Base-by-base conservation (phyloP, 2,113 vertebrate genomes). In the Apteryx mantelli region DNA sequence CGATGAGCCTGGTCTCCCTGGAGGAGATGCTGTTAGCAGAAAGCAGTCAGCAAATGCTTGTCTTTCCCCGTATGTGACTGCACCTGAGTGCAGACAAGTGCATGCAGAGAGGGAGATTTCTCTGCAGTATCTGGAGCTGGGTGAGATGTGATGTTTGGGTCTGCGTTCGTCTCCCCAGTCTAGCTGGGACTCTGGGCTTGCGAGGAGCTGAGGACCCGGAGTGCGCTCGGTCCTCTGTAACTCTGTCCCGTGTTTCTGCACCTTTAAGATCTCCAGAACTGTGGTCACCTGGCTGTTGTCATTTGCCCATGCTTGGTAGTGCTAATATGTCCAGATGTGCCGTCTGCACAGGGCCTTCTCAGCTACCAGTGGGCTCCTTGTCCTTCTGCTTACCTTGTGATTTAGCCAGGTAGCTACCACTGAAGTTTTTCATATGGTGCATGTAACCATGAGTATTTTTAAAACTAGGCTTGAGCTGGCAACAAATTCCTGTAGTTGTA, bases 1-100 rank as follows among this genome's bases (percentile, higher is more conserved):
- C 22, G 50, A 7, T 1, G 8, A 30, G 38, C 2, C 0, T 5
- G 40, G 1, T 18, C 16, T 52, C 44, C 25, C 26, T 1, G 17
- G 64, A 22, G 26, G 63, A 24, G 48, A 7, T 5, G 56, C 84
- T 40, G 16, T 22, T 36, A 36, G 61, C 61, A 63, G 13, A 36
- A n/a, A 36, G 34, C 7, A 8, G n/a, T 36, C 60, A 61, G 7
- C 20, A 61, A 36, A 36, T 14, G n/a, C 20, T 36, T 36, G 60
- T 8, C 21, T 13, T 63, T 6, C 21, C 60, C n/a, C 21, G 9
- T 36, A 9, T 13, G 60, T 63, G 60, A 21, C n/a, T 21, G n/a
- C 36, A n/a, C 7, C 13, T 36, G 60, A 34, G 34, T 61, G 34
- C 60, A 61, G 58, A 61, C 9, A 20, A 12, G 11, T 63, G 60